Percentiles rank a stretch among this genome's conserved stretches.
Evolutionary conservation across 1,140 invertebrate genomes (phyloP).

Genomic region (Battus philenor): DNA sequence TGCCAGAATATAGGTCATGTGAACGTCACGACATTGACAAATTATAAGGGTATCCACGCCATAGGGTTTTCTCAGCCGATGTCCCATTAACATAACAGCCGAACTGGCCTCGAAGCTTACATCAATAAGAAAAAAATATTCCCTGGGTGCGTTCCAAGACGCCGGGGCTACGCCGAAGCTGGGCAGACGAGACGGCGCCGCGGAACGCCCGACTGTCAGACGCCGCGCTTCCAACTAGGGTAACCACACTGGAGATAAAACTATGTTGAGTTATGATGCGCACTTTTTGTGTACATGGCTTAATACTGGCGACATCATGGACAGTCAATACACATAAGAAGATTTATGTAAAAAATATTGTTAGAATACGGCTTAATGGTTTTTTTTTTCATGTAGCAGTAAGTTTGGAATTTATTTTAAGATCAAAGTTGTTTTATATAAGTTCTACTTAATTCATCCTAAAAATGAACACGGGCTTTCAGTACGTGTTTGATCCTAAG

Average conservation of each 20-base stretch:
- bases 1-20: slow-evolving; percentile 11
- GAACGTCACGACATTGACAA: slow-evolving; percentile 46
- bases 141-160: slow-evolving; percentile 62
- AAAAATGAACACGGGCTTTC: too few relatives aligned
- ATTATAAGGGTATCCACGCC: slow-evolving; percentile 50
- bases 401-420: too few relatives aligned
- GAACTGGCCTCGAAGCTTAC: slow-evolving; percentile 57
- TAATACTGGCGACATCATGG: too few relatives aligned
- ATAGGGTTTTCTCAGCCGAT: slow-evolving; percentile 52
- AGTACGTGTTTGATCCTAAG: too few relatives aligned
- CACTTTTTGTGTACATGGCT: slow-evolving; percentile 7
- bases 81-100: slow-evolving; percentile 61
- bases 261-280: slow-evolving; percentile 11
- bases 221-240: slow-evolving; percentile 25
- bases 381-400: too few relatives aligned
- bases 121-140: slow-evolving; percentile 61
- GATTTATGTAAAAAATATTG: too few relatives aligned
- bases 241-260: slow-evolving; percentile 11
- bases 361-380: not conserved
- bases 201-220: slow-evolving; percentile 26
- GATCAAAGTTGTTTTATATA: too few relatives aligned
- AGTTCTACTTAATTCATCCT: too few relatives aligned
- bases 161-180: slow-evolving; percentile 28
- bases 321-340: too few relatives aligned
- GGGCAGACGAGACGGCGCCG: slow-evolving; percentile 57